Percentiles rank a stretch among this genome's conserved stretches.
Evolutionary conservation across 1,140 invertebrate species (phyloP).

Genomic region (Caenorhabditis briggsae): DNA sequence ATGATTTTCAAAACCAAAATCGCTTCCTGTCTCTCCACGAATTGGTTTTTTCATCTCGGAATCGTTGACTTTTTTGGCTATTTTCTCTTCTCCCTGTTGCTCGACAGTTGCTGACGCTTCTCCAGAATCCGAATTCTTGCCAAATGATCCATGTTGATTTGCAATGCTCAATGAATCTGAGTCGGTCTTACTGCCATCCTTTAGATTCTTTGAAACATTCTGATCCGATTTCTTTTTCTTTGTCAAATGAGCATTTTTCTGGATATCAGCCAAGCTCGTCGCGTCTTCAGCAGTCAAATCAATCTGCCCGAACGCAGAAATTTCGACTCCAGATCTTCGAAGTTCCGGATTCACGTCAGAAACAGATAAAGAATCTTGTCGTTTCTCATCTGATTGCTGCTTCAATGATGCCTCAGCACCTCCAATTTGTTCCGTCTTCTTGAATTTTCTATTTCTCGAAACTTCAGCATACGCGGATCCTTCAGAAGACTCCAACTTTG

Average conservation of each 20-base stretch:
- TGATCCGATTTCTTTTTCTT: not conserved
- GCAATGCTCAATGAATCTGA: slow-evolving; percentile 14
- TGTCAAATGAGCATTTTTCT: slow-evolving; percentile 28
- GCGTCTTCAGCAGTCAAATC: not conserved
- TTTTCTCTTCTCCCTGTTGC: slow-evolving; percentile 37
- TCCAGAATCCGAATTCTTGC: not conserved
- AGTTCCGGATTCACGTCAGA: slow-evolving; percentile 32
- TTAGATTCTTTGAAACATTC: not conserved
- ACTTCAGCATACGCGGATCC: slow-evolving; percentile 20
- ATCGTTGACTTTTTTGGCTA: slow-evolving; percentile 5
- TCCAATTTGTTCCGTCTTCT: slow-evolving; percentile 25
- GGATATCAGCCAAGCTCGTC: not conserved
- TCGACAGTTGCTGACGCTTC: slow-evolving; percentile 27
- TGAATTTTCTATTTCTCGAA: slow-evolving; percentile 38
- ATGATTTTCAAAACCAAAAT: not conserved
- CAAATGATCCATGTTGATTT: not conserved
- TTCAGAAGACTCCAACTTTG: not conserved
- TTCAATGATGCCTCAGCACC: slow-evolving; percentile 15
- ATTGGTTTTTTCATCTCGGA: not conserved
- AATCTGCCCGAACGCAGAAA: slow-evolving; percentile 31
- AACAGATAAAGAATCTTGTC: slow-evolving; percentile 9
- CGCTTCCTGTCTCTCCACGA: not conserved
- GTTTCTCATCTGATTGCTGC: not conserved
- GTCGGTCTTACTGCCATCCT: not conserved
- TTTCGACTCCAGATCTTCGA: not conserved